These are phyloP conservation scores for Procapra przewalskii DNA, from an alignment of 2,113 vertebrate genomes.

Conservation along the genomic window DNA sequence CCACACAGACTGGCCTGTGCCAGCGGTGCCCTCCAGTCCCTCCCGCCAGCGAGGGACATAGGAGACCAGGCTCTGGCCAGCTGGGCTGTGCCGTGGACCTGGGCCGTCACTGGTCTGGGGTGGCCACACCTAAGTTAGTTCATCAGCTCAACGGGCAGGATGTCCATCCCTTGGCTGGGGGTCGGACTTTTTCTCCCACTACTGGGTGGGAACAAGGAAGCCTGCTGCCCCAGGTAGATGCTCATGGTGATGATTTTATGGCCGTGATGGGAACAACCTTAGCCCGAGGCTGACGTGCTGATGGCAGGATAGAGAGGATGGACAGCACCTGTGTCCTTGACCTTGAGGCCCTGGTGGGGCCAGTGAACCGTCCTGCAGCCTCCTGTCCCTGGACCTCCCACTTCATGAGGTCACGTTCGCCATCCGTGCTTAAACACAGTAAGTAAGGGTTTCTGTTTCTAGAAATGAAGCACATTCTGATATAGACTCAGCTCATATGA, in stretches of 20 bases:
- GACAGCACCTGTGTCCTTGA: neutral
- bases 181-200: neutral
- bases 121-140: too few relatives aligned
- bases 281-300: neutral
- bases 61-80: neutral
- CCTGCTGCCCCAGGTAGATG: fast-evolving
- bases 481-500: neutral
- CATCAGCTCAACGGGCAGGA: neutral
- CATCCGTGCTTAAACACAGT: neutral
- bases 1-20: neutral
- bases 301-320: neutral
- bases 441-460: neutral
- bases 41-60: fast-evolving
- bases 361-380: too few relatives aligned
- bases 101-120: neutral
- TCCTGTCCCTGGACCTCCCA: neutral
- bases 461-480: neutral
- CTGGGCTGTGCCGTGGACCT: fast-evolving
- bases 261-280: fast-evolving
- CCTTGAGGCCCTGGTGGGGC: too few relatives aligned
- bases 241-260: neutral
- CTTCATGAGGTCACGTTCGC: fast-evolving
- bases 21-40: fast-evolving
- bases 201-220: neutral
- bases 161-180: fast-evolving